Base-by-base conservation (phyloP, 2,113 vertebrate species). In the Lepidothrix coronata region DNA sequence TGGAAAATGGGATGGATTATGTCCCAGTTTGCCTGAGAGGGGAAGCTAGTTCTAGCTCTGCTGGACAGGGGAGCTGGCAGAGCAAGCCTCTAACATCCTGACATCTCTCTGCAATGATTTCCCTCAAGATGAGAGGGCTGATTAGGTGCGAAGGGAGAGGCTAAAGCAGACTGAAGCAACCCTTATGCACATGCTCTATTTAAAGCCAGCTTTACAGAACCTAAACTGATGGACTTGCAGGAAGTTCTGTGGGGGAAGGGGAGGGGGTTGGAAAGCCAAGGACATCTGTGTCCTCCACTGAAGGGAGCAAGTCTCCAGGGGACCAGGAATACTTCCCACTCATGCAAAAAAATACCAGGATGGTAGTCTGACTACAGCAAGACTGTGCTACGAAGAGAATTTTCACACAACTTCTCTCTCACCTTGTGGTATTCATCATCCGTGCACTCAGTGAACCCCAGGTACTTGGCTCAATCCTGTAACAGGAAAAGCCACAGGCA, bases 1-100 rank as follows among this genome's bases (percentile, higher is more conserved):
- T 88, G 75, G 73, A 78, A 95, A 95, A 86, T 58, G 74, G 91
- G 71, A 94, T 94, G 87, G 93, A 85, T 90, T 52, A 24, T 30
- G 22, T 92, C 86, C 83, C 91, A 88, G 57, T 61, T 73, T 8
- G 33, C 68, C 68, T 25, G 72, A 86, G 52, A 94, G 16, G 49
- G 19, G 55, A 87, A 84, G 82, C 17, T 76, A 44, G 84, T 49
- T 44, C 59, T 63, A 43, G 27, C 77, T 66, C 3, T 8, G 44
- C 48, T 84, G 77, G 59, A 74, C 0, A 0, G 39, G 39, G 68
- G 44, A 91, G 62, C 51, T 95, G 89, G 80, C 79, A 79, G 30
- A 27, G 44, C 84, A 33, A 80, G 17, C 57, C 51, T 55, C 62
- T 79, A 71, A 83, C 31, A 85, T 49, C 20, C 88, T 87, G 80